A percentile compares a stretch with the other conserved stretches of the same genome.
Conservation (phyloP, 2,113 vertebrate species). For the Hydrolagus affinis region DNA sequence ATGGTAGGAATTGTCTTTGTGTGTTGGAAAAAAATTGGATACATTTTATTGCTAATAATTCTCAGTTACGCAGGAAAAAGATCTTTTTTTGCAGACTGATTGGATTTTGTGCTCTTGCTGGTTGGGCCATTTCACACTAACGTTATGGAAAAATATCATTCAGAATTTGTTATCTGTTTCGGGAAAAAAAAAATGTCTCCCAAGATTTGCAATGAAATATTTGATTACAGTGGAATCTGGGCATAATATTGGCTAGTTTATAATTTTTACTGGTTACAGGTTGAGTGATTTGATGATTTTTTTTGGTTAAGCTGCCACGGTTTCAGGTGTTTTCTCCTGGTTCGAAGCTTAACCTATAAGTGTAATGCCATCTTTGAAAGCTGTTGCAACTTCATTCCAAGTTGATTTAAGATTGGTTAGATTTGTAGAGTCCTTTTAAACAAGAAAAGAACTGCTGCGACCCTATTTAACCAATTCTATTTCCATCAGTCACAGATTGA, state of each 20-base stretch:
- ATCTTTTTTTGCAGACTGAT: neutral
- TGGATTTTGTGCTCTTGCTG: conserved; percentile 16
- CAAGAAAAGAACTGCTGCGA: neutral
- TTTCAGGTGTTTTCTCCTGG: too few species aligned
- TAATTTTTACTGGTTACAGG: neutral
- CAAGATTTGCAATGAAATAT: neutral
- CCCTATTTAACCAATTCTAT: conserved; percentile 1
- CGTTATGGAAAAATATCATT: neutral
- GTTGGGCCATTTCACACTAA: conserved; percentile 22
- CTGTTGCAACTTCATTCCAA: neutral
- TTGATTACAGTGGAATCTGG: neutral
- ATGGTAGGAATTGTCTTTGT: neutral
- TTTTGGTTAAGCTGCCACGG: neutral
- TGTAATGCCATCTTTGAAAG: neutral
- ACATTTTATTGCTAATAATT: neutral
- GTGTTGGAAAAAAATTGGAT: neutral
- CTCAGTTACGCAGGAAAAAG: neutral
- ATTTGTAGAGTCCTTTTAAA: neutral
- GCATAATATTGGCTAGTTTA: neutral
- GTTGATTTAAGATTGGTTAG: neutral
- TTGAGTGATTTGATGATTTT: neutral
- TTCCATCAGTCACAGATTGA: conserved; percentile 15
- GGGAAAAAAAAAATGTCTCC: neutral
- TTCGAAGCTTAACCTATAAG: too few species aligned
- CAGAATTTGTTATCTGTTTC: neutral